A percentile compares a stretch with the other conserved stretches of the same genome.
These are phyloP conservation scores for Folsomia manolachei DNA, from an alignment of 2,888 invertebrate genomes.

Conservation along the genomic window DNA sequence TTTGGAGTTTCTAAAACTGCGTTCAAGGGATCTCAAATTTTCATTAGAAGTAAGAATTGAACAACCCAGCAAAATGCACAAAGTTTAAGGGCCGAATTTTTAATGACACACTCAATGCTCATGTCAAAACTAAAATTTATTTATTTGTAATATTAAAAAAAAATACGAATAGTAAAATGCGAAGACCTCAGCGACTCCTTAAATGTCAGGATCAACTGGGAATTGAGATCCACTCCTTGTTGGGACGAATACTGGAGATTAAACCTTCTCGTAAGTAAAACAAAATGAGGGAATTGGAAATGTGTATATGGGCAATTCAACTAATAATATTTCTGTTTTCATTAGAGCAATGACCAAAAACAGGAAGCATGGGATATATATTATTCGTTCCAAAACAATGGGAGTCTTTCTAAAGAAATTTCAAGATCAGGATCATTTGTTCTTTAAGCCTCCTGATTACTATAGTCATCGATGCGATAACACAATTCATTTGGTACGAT, in stretches of 20 bases:
- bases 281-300: neutral
- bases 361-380: neutral
- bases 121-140: too few relatives aligned
- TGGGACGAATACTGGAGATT: constrained; percentile 56
- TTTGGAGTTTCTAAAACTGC: constrained; percentile 61
- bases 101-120: too few relatives aligned
- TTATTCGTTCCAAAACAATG: neutral
- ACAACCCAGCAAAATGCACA: too few relatives aligned
- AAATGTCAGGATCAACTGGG: constrained; percentile 10
- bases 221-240: constrained; percentile 59
- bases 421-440: constrained; percentile 17
- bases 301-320: too few relatives aligned
- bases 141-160: too few relatives aligned
- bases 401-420: neutral
- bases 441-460: constrained; percentile 22
- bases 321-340: too few relatives aligned
- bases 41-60: constrained; percentile 63
- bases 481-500: constrained; percentile 38
- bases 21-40: constrained; percentile 68
- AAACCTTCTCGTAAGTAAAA: constrained; percentile 39
- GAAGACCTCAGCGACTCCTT: neutral
- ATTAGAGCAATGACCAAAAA: neutral
- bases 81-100: too few relatives aligned
- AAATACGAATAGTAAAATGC: constrained; percentile 48
- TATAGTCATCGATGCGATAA: constrained; percentile 41